A percentile compares a stretch with the other conserved stretches of the same genome.
Conservation (phyloP, 2,113 vertebrate genomes). For the Mionectes macconnelli region DNA sequence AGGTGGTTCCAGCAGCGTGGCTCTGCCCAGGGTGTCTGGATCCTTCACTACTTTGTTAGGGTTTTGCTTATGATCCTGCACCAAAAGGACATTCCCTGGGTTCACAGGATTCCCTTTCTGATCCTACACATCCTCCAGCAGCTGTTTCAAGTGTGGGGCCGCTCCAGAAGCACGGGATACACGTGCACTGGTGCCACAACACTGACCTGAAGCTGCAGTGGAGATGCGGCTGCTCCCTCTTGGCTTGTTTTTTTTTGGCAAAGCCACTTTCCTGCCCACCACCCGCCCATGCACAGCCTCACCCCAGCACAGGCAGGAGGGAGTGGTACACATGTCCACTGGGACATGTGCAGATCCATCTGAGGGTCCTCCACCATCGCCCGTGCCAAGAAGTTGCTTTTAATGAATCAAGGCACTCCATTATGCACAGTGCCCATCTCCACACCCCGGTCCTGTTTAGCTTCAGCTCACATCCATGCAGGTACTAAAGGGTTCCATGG, state of each 20-base stretch:
- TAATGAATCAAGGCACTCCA: neutral
- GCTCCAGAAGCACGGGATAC: neutral
- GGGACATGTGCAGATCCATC: neutral
- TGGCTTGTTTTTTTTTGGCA: neutral
- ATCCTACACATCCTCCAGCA: neutral
- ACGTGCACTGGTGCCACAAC: rapidly evolving
- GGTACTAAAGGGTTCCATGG: neutral
- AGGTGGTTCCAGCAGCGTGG: neutral
- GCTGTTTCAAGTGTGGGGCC: rapidly evolving
- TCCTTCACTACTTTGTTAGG: neutral
- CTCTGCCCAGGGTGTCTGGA: neutral
- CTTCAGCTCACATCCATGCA: neutral
- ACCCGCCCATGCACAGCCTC: neutral
- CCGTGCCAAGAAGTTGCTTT: neutral
- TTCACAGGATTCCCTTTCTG: neutral
- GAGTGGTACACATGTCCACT: rapidly evolving
- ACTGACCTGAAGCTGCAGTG: neutral
- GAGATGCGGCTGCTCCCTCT: neutral
- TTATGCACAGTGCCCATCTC: neutral
- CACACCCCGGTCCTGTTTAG: neutral
- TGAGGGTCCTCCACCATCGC: neutral
- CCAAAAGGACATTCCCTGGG: rapidly evolving
- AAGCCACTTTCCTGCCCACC: neutral
- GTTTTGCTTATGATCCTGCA: neutral
- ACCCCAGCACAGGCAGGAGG: neutral